Evolutionary conservation across 2,888 invertebrate species (phyloP).

Genomic region (Apodemia duryi): DNA sequence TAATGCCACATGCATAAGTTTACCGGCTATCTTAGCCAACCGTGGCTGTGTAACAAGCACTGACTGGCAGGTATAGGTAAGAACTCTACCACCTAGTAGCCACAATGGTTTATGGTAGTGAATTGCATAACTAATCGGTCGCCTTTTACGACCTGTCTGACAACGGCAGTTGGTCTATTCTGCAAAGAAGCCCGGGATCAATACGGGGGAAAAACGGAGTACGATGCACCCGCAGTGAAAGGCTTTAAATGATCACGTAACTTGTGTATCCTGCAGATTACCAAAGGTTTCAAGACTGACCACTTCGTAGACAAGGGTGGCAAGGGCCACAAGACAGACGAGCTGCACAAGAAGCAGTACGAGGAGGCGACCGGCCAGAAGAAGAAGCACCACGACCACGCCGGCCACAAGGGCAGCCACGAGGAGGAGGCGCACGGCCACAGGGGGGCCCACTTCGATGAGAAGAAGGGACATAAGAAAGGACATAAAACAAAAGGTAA

Average conservation of each 20-base stretch:
- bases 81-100: no score
- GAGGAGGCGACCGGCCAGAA: conserved; percentile 82
- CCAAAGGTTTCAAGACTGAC: conserved; percentile 78
- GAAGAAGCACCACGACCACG: conserved; percentile 82
- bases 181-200: no score
- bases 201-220: no score
- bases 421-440: conserved; percentile 84
- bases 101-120: no score
- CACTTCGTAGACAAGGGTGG: conserved; percentile 80
- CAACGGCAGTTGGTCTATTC: no score
- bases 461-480: conserved; percentile 87
- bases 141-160: no score
- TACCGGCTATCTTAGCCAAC: no score
- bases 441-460: conserved; percentile 84
- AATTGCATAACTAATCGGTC: no score
- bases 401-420: conserved; percentile 81
- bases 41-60: no score
- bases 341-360: conserved; percentile 79
- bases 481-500: conserved; percentile 86
- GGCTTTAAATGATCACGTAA: neutral
- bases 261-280: conserved; percentile 48
- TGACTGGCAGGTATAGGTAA: no score
- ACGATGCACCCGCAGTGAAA: no score
- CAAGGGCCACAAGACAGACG: conserved; percentile 79
- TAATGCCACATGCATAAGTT: no score